Percentiles rank a stretch among this genome's conserved stretches.
phyloP scores from a whole-genome alignment of 2,888 invertebrate species.

The Agonum fuliginosum region DNA sequence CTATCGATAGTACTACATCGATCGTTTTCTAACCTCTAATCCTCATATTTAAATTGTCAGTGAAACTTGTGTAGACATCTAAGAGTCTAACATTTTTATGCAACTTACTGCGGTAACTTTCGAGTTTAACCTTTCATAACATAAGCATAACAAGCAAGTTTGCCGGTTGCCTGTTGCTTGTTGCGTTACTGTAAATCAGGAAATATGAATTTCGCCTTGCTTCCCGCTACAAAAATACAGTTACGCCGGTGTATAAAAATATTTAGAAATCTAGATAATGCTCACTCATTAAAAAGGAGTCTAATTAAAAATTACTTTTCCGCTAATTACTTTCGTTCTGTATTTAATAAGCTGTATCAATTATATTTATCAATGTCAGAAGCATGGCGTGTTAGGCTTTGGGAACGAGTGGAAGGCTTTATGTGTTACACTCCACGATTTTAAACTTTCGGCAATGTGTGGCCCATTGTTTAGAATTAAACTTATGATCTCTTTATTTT shows the following conservation, averaged over 20 bases:
- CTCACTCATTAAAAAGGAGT: conserved; percentile 52
- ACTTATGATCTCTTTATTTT: conserved; percentile 35
- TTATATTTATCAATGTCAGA: conserved; percentile 59
- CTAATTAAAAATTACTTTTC: conserved; percentile 59
- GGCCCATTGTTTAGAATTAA: conserved; percentile 33
- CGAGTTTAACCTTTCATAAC: conserved; percentile 37
- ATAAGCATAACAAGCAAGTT: no score
- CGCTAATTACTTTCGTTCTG: conserved; percentile 58
- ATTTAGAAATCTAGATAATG: conserved; percentile 57
- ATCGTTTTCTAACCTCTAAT: no score
- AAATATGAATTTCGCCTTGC: conserved; percentile 30
- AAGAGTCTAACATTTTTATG: conserved; percentile 14
- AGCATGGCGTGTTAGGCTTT: conserved; percentile 43
- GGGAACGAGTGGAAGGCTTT: conserved; percentile 10
- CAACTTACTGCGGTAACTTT: conserved; percentile 25
- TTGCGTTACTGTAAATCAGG: conserved; percentile 38
- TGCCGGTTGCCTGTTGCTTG: neutral
- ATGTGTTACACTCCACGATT: conserved; percentile 40
- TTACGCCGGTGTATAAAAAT: conserved; percentile 7
- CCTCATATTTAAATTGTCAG: no score
- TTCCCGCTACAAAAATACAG: conserved; percentile 23
- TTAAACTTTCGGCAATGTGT: conserved; percentile 22
- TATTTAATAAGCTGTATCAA: conserved; percentile 60
- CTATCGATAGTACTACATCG: no score
- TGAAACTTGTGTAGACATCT: conserved; percentile 37